phyloP scores from a whole-genome alignment of 2,797 vertebrate genomes.

The Philypnodon macrostomus region DNA sequence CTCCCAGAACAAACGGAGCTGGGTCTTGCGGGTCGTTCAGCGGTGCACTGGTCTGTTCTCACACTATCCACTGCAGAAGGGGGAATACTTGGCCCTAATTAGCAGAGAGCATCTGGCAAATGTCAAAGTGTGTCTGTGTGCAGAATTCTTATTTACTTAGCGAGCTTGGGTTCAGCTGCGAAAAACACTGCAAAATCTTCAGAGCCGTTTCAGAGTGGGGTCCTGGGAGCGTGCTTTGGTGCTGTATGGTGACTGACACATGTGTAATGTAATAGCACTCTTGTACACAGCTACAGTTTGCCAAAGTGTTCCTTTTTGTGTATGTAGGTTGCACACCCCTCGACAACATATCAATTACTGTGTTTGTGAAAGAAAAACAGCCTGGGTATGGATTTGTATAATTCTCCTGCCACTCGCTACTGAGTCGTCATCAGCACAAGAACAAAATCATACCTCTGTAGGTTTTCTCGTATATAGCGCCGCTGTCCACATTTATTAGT shows the following conservation, averaged over 20 bases:
- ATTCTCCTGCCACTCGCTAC: conserved; percentile 37
- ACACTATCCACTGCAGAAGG: conserved; percentile 77
- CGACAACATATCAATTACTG: conserved; percentile 23
- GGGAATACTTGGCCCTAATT: conserved; percentile 85
- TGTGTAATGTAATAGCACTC: conserved; percentile 48
- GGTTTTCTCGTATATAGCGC: conserved; percentile 10
- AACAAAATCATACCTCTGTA: conserved; percentile 15
- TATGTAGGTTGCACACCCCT: conserved; percentile 27
- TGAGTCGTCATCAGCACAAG: conserved; percentile 27
- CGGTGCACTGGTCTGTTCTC: conserved; percentile 81
- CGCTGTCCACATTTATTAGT: conserved; percentile 27
- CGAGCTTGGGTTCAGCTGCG: conserved; percentile 67
- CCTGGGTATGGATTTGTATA: conserved; percentile 36
- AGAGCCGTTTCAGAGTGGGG: conserved; percentile 34
- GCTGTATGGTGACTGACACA: conserved; percentile 52
- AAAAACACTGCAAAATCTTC: conserved; percentile 52
- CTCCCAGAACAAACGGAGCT: conserved; percentile 65
- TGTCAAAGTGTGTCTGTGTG: conserved; percentile 82
- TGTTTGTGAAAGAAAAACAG: conserved; percentile 26
- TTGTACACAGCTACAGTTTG: conserved; percentile 32
- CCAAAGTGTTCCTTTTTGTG: conserved; percentile 30
- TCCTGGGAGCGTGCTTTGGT: conserved; percentile 55
- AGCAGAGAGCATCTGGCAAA: conserved; percentile 89
- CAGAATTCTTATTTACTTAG: conserved; percentile 87
- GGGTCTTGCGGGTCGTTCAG: conserved; percentile 71